Conservation (phyloP, 2,797 vertebrate species). For the Micromesistius poutassou region DNA sequence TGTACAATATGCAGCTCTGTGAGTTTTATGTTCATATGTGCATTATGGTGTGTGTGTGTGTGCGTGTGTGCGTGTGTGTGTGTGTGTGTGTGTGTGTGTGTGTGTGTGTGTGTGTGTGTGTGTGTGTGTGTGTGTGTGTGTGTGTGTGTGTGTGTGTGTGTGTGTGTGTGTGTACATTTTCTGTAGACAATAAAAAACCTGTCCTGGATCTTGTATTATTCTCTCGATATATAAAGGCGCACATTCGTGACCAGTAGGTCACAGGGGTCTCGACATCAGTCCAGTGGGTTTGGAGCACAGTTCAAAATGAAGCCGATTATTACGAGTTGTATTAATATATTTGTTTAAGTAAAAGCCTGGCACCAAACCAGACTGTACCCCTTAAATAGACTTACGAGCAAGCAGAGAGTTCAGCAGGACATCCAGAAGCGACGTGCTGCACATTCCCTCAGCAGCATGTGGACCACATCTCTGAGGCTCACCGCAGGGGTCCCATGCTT, state of each 20-base stretch:
- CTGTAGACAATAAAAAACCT: slow-evolving; percentile 47
- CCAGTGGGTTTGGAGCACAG: background rate
- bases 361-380: background rate
- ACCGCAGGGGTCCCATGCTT: slow-evolving; percentile 38
- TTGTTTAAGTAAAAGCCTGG: background rate
- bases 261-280: background rate
- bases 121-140: slow-evolving; percentile 16
- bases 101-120: slow-evolving; percentile 14
- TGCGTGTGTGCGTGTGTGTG: slow-evolving; percentile 13
- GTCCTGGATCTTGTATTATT: slow-evolving; percentile 9
- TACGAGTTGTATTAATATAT: too few relatives aligned
- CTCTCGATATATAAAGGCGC: background rate
- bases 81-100: slow-evolving; percentile 10
- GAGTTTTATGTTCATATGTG: slow-evolving; percentile 46
- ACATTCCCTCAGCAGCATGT: background rate
- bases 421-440: background rate
- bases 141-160: slow-evolving; percentile 13
- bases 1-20: slow-evolving; percentile 63
- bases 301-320: too few relatives aligned
- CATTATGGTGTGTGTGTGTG: slow-evolving; percentile 17
- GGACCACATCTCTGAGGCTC: slow-evolving; percentile 30
- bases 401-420: background rate
- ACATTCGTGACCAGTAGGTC: background rate
- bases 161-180: slow-evolving; percentile 23
- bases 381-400: background rate